A percentile compares a stretch with the other conserved stretches of the same genome.
phyloP scores from a whole-genome alignment of 1,140 invertebrate species.

The Augochlora pura region DNA sequence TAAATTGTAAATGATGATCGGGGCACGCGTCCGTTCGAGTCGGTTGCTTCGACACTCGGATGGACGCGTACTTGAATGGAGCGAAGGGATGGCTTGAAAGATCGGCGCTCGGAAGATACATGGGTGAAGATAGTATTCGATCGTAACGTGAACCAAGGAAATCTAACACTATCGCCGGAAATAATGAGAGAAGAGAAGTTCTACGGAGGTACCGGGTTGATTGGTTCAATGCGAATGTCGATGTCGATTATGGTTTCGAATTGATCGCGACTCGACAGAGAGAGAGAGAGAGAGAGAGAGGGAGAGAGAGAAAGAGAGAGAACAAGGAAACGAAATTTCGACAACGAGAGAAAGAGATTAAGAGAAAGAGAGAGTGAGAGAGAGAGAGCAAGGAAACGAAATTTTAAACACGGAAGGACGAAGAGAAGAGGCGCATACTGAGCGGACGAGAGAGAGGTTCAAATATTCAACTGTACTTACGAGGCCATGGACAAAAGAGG shows the following conservation, averaged over 20 bases:
- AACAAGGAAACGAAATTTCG: neutral
- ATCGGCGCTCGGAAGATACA: neutral
- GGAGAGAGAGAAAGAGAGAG: neutral
- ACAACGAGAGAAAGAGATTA: neutral
- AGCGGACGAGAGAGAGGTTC: neutral
- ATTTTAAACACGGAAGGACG: neutral
- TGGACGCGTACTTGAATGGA: too few species aligned
- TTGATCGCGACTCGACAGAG: neutral
- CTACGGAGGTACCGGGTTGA: slow-evolving; percentile 1
- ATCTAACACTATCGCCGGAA: slow-evolving; percentile 22
- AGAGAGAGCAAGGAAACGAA: neutral
- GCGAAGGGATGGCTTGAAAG: too few species aligned
- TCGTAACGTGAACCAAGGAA: neutral
- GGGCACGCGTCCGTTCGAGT: too few species aligned
- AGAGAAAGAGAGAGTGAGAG: too few species aligned
- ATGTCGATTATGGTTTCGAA: slow-evolving; percentile 34
- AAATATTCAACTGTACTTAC: neutral
- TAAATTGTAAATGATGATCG: too few species aligned
- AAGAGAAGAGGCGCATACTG: neutral
- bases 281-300: neutral
- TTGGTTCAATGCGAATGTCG: slow-evolving; percentile 29
- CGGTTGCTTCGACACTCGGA: too few species aligned
- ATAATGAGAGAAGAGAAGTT: neutral
- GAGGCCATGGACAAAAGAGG: neutral
- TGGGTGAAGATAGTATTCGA: neutral